Evolutionary conservation across 2,888 invertebrate genomes (phyloP).

Genomic region (Hipparchia semele): DNA sequence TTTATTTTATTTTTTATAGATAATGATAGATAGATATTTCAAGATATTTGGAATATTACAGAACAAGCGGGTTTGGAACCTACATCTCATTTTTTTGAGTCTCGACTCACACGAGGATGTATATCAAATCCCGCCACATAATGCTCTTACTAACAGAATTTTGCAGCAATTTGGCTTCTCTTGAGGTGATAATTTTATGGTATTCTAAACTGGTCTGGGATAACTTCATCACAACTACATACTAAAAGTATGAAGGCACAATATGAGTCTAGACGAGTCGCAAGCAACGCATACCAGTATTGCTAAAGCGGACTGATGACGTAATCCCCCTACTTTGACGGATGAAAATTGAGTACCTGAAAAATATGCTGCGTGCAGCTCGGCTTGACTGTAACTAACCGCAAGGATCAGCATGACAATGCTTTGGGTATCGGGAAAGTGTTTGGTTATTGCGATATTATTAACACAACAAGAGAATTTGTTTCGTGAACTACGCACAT

Average conservation of each 20-base stretch:
- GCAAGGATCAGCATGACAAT: not conserved
- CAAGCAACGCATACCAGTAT: not conserved
- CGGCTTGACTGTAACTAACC: not conserved
- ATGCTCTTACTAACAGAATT: too few species aligned
- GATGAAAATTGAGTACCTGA: not conserved
- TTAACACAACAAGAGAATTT: constrained; percentile 20
- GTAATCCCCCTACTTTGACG: too few species aligned
- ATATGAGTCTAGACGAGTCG: not conserved
- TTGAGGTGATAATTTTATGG: not conserved
- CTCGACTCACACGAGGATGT: too few species aligned
- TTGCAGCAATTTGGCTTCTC: not conserved
- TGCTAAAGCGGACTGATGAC: not conserved
- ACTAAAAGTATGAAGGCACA: not conserved
- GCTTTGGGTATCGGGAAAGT: constrained; percentile 5
- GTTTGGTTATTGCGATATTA: not conserved
- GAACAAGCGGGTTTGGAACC: too few species aligned
- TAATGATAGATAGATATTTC: too few species aligned
- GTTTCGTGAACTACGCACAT: not conserved
- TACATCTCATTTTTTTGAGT: too few species aligned
- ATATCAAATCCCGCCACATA: too few species aligned
- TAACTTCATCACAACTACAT: not conserved
- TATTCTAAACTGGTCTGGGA: too few species aligned
- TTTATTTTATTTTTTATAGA: too few species aligned
- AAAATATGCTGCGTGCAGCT: not conserved
- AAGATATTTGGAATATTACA: too few species aligned